phyloP scores from a whole-genome alignment of 2,888 invertebrate genomes.

The Drosophila anomelani region DNA sequence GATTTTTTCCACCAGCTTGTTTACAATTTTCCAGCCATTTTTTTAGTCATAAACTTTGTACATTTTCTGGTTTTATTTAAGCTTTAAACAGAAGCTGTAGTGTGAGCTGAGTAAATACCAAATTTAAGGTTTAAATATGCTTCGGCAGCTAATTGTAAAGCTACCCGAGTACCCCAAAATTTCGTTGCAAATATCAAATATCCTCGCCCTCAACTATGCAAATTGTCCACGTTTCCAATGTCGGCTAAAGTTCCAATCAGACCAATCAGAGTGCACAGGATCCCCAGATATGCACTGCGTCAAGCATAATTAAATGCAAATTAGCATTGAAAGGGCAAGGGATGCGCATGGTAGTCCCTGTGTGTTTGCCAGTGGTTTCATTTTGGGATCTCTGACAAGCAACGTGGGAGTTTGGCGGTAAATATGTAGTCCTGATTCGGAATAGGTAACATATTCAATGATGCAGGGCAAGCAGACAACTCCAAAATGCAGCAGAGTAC shows the following conservation, averaged over 20 bases:
- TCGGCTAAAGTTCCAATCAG: slow-evolving; percentile 87
- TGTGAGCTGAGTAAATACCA: background rate
- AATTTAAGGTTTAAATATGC: background rate
- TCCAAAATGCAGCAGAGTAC: slow-evolving; percentile 1
- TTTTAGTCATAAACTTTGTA: background rate
- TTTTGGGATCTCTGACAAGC: slow-evolving; percentile 87
- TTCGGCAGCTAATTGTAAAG: background rate
- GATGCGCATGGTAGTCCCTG: background rate
- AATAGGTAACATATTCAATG: slow-evolving; percentile 92
- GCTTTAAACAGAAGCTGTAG: too few species aligned
- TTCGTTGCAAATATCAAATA: background rate
- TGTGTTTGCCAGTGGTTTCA: slow-evolving; percentile 74
- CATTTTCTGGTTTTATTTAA: background rate
- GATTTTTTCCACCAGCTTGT: background rate
- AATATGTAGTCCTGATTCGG: slow-evolving; percentile 90
- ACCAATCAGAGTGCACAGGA: slow-evolving; percentile 87
- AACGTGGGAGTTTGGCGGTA: slow-evolving; percentile 87
- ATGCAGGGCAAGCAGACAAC: slow-evolving; percentile 87
- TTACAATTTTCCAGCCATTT: background rate
- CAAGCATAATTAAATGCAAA: slow-evolving; percentile 66
- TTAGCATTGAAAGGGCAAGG: slow-evolving; percentile 80
- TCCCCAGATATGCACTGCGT: slow-evolving; percentile 83
- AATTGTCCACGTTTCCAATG: background rate
- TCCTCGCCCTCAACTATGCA: slow-evolving; percentile 5
- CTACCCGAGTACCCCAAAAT: background rate